Evolutionary conservation across 2,888 invertebrate species (phyloP).

Genomic region (Rhamnusium bicolor): DNA sequence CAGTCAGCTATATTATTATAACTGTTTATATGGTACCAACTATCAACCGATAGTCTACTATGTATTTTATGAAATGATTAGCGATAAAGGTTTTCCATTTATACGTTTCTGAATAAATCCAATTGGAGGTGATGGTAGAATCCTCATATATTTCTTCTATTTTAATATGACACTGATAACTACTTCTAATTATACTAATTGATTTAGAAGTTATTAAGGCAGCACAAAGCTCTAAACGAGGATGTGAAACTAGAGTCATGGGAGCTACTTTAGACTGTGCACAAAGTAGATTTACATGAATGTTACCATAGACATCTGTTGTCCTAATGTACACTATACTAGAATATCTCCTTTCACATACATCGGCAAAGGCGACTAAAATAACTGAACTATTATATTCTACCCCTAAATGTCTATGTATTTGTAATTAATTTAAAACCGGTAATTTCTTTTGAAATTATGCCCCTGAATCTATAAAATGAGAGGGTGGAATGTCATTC

Average conservation of each 20-base stretch:
- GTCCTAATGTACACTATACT: not conserved
- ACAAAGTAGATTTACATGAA: not conserved
- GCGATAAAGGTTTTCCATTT: conserved; percentile 1
- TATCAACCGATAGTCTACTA: not conserved
- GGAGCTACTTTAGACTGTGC: not conserved
- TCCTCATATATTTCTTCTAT: not conserved
- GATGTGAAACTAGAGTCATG: not conserved
- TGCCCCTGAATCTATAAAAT: not conserved
- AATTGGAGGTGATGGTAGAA: not conserved
- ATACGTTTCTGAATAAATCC: not conserved
- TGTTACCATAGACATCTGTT: not conserved
- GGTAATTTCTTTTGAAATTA: not conserved
- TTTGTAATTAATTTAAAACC: not conserved
- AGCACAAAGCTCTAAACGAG: not conserved
- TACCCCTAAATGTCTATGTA: conserved; percentile 1
- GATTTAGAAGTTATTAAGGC: not conserved
- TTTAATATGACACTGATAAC: not conserved
- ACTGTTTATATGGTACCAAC: conserved; percentile 2
- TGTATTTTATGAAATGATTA: not conserved
- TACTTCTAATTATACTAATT: not conserved
- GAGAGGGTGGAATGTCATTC: not conserved
- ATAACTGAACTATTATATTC: not conserved
- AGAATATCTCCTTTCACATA: not conserved
- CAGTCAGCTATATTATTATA: conserved; percentile 1
- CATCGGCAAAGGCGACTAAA: not conserved